phyloP scores from a whole-genome alignment of 2,888 invertebrate species.

The Imbricaverruca yamaguchii region DNA sequence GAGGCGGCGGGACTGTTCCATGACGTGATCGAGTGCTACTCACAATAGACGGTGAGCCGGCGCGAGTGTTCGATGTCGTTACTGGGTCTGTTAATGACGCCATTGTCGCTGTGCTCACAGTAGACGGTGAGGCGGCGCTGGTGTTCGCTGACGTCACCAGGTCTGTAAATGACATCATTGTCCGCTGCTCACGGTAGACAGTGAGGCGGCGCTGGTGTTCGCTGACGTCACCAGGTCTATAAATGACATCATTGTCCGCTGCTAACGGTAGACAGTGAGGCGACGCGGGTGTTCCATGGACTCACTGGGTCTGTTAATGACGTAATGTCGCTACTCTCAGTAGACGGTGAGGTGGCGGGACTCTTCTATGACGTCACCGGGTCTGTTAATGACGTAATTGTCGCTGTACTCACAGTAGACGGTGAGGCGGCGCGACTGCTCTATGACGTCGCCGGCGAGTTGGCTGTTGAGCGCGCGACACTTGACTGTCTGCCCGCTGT shows the following conservation, averaged over 20 bases:
- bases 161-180: too few species aligned
- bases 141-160: too few species aligned
- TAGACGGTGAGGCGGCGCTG: too few species aligned
- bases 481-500: conserved; percentile 27
- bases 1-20: too few species aligned
- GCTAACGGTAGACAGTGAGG: conserved; percentile 30
- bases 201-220: conserved; percentile 28
- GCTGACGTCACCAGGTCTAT: not conserved
- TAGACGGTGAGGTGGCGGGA: conserved; percentile 28
- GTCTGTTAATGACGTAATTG: too few species aligned
- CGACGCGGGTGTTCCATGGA: conserved; percentile 26
- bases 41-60: conserved; percentile 29
- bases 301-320: too few species aligned
- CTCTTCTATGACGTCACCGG: conserved; percentile 24
- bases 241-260: too few species aligned
- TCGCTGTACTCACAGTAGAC: conserved; percentile 28
- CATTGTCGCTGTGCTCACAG: too few species aligned
- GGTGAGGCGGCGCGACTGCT: conserved; percentile 27
- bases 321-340: conserved; percentile 25
- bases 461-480: conserved; percentile 29
- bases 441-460: conserved; percentile 23
- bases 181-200: conserved; percentile 28
- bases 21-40: conserved; percentile 21
- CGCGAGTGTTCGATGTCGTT: conserved; percentile 26
- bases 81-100: not conserved